Conservation (phyloP, 2,797 vertebrate genomes). For the Cercopithecus petaurista region DNA sequence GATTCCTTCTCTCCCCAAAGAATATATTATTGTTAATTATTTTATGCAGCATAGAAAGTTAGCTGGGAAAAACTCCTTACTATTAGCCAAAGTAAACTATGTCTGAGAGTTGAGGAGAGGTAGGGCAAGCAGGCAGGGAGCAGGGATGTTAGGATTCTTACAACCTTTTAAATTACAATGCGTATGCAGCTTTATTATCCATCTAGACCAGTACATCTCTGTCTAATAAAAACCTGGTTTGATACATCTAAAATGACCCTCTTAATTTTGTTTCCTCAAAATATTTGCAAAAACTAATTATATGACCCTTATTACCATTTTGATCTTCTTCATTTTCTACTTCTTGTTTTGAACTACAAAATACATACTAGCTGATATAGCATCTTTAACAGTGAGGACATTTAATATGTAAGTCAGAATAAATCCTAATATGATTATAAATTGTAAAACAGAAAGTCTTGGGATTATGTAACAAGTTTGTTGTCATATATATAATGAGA, state of each 20-base stretch:
- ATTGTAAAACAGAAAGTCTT: background rate
- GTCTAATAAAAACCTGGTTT: background rate
- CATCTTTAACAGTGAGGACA: background rate
- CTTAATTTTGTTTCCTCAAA: background rate
- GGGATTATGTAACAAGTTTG: background rate
- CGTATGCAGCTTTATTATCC: background rate
- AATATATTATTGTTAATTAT: background rate
- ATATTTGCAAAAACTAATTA: background rate
- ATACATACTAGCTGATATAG: background rate
- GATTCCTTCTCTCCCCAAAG: background rate
- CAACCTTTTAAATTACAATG: background rate
- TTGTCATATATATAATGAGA: background rate
- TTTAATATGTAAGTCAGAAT: background rate
- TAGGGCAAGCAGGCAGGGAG: background rate
- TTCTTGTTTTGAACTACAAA: background rate
- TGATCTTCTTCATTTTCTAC: background rate
- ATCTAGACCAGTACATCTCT: background rate
- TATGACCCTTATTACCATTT: background rate
- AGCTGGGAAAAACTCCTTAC: background rate
- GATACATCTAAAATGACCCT: background rate
- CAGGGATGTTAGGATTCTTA: background rate
- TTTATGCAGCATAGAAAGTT: background rate
- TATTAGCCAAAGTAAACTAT: background rate
- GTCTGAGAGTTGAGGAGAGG: background rate
- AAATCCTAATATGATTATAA: background rate